A percentile compares a stretch with the other conserved stretches of the same genome.
These are phyloP conservation scores for Chionis minor DNA, from an alignment of 2,113 vertebrate species.

Conservation along the genomic window DNA sequence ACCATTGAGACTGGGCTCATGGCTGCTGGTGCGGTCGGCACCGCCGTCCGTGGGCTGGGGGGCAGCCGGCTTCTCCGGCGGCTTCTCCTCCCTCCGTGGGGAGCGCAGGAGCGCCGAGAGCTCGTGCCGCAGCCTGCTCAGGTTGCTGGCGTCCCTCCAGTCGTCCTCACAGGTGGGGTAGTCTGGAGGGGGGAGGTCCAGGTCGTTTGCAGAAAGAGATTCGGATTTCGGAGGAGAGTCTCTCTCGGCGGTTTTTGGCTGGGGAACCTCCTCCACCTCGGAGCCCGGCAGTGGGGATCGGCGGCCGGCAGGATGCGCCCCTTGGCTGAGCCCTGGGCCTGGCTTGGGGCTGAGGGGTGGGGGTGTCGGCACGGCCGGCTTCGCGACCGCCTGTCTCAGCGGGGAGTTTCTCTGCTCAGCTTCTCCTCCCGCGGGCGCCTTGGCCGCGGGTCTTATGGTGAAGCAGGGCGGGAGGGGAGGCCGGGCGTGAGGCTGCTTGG, in stretches of 20 bases:
- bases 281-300: not conserved
- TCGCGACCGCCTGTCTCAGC: accelerated
- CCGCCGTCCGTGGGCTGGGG: accelerated
- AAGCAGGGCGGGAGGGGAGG: slow-evolving; percentile 64
- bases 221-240: not conserved
- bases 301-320: accelerated
- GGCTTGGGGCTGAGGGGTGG: not conserved
- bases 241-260: not conserved
- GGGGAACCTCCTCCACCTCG: not conserved
- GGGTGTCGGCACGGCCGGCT: not conserved
- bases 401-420: not conserved
- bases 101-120: slow-evolving; percentile 71
- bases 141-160: slow-evolving; percentile 69
- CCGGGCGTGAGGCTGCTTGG: slow-evolving; percentile 35
- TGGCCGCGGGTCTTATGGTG: slow-evolving; percentile 36
- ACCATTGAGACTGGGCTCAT: accelerated
- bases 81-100: slow-evolving; percentile 28
- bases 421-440: not conserved
- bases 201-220: not conserved
- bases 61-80: not conserved
- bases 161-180: slow-evolving; percentile 9
- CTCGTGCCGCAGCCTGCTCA: slow-evolving; percentile 68
- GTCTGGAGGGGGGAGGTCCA: slow-evolving; percentile 46
- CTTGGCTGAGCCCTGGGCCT: not conserved
- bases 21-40: not conserved